Conservation (phyloP, 2,797 vertebrate species). For the Neostethus bicornis region DNA sequence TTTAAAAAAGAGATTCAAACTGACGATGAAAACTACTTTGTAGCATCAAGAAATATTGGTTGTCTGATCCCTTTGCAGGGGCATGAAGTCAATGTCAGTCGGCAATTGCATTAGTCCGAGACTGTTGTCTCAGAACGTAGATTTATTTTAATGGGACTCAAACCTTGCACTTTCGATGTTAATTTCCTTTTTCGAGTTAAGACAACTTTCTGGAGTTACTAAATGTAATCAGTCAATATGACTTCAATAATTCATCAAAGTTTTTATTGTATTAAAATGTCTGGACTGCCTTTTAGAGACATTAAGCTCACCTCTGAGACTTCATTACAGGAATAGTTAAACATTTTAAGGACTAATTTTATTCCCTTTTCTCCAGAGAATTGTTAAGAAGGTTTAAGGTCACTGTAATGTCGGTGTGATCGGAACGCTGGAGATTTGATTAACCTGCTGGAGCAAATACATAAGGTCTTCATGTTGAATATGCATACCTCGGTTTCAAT, state of each 20-base stretch:
- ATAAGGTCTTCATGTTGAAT: too few species aligned
- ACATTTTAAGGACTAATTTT: background rate
- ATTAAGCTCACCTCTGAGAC: background rate
- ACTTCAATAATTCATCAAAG: background rate
- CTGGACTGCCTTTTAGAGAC: background rate
- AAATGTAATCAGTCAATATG: background rate
- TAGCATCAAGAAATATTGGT: background rate
- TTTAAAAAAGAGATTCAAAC: slow-evolving; percentile 39
- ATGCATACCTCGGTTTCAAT: too few species aligned
- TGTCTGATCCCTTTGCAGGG: slow-evolving; percentile 4
- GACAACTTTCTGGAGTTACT: background rate
- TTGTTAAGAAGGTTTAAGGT: background rate
- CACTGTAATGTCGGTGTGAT: background rate
- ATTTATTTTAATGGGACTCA: slow-evolving; percentile 14
- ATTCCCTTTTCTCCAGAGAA: background rate
- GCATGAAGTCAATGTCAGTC: slow-evolving; percentile 15
- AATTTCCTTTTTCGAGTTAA: slow-evolving; percentile 9
- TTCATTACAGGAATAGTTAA: background rate
- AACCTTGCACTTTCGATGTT: slow-evolving; percentile 11
- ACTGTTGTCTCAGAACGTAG: background rate
- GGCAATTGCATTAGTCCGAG: slow-evolving; percentile 10
- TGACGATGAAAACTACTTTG: slow-evolving; percentile 30
- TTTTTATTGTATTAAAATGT: background rate
- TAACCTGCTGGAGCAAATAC: background rate
- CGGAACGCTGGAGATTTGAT: background rate